Evolutionary conservation across 2,888 invertebrate genomes (phyloP), one percentile per base, ranked within the genome.

Genomic region (Parnassius apollo): DNA sequence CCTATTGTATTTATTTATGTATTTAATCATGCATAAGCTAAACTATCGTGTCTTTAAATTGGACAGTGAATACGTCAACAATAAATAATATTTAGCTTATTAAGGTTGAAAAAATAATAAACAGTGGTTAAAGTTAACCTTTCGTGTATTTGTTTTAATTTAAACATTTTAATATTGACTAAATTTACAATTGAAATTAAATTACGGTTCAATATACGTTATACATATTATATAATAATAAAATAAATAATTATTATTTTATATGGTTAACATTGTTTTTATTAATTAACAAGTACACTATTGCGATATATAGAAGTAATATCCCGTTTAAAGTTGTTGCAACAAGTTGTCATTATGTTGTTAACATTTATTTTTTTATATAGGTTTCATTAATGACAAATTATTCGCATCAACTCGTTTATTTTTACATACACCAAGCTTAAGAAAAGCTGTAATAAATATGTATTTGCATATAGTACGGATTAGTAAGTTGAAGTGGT

Each of bases 291-390:
- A 46, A 46, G n/a, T 46, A 45, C n/a, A 46, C 7, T 46, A 46
- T n/a, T 46, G 46, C n/a, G 3, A n/a, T n/a, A 18, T 18, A 18
- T 46, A 46, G 1, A 61, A 59, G 67, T 66, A 57, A 69, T 70
- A 71, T 79, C 86, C 86, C 86, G 68, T 68, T 68, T 63, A 53
- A 66, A 72, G 91, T 91, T 82, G 80, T 75, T 80, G 88, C 82
- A 88, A 91, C 91, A 87, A 90, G 88, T 80, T 77, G 88, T 74
- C 90, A 91, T 90, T 90, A 72, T 54, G 55, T 46, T 44, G 35
- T 57, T 44, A 50, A 44, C 22, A 54, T 42, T 54, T 45, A 42
- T 10, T 45, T 54, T 54, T 50, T 8, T 60, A 42, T 49, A 50
- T 57, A 42, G 50, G 51, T 52, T 50, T 59, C 54, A 59, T 56